Evolutionary conservation across 2,113 vertebrate genomes (phyloP), one percentile per base, ranked within the genome.

Genomic region (Coryphaenoides rupestris): DNA sequence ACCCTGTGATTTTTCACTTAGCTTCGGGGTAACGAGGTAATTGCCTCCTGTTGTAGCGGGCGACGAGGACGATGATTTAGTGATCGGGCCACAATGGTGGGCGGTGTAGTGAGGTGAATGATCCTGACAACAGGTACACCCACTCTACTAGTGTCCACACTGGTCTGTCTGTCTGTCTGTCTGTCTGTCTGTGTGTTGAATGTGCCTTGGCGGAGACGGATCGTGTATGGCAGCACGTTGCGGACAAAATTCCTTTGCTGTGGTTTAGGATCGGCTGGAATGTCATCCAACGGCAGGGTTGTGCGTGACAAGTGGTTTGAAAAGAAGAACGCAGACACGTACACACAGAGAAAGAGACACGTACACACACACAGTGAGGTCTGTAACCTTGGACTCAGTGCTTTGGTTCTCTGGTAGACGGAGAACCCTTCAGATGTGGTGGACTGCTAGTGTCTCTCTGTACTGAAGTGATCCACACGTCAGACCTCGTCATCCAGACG

Each of bases 11-110:
- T 83, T 82, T 81, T 84, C 74, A 83, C 77, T 87, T 74, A 54
- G 59, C 76, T 73, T 66, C 67, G 24, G 75, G 69, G 49, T 83
- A 84, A 89, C 71, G 66, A 79, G 78, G 83, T 89, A 88, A 90
- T 90, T 87, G 83, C 81, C 77, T 81, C 79, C 79, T 73, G 63
- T 85, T 79, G 79, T 80, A 78, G 72, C 69, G 85, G 77, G n/a
- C n/a, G n/a, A n/a, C n/a, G n/a, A n/a, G n/a, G n/a, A 77, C 47
- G 61, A 65, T 76, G 73, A 77, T 89, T 90, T 79, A 71, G 77
- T 23, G 19, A 74, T 79, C 62, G 10, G 21, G 63, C 52, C 63
- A 76, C 76, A 74, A 76, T 79, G 74, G 84, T 60, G 45, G 21
- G 50, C 75, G 83, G 77, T 69, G 59, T 62, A 69, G 23, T 62